Evolutionary conservation across 2,797 vertebrate genomes (phyloP).

Genomic region (Bovichtus diacanthus): DNA sequence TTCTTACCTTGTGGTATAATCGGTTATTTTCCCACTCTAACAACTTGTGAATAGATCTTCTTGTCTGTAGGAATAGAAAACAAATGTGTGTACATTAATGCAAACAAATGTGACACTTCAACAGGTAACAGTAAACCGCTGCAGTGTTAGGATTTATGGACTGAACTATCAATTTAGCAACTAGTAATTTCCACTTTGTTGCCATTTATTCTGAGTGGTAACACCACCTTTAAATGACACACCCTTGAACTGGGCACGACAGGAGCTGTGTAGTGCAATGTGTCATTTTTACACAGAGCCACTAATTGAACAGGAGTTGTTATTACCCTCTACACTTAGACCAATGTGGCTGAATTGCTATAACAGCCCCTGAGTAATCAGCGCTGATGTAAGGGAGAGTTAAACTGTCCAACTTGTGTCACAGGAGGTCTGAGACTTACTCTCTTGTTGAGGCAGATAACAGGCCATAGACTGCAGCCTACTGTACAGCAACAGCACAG

Average conservation of each 20-base stretch:
- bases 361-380: conserved; percentile 72
- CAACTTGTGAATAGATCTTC: conserved; percentile 98
- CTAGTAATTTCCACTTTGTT: conserved; percentile 83
- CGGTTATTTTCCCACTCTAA: conserved; percentile 99
- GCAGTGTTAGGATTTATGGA: conserved; percentile 81
- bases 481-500: conserved; percentile 98
- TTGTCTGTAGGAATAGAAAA: conserved; percentile 86
- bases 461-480: conserved; percentile 98
- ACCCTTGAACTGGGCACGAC: conserved; percentile 56
- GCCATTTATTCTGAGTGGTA: conserved; percentile 74
- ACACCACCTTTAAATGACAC: conserved; percentile 72
- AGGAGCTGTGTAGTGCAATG: conserved; percentile 46
- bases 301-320: conserved; percentile 71
- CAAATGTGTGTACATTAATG: conserved; percentile 16
- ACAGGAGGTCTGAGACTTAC: conserved; percentile 83
- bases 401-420: conserved; percentile 52
- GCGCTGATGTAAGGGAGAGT: conserved; percentile 70
- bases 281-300: conserved; percentile 71
- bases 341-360: conserved; percentile 64
- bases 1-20: conserved; percentile 98
- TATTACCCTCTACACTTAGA: conserved; percentile 63
- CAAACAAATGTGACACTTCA: conserved; percentile 53
- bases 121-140: conserved; percentile 73
- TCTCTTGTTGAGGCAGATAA: conserved; percentile 99
- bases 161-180: conserved; percentile 78